Percentiles rank a stretch among this genome's conserved stretches.
phyloP scores from a whole-genome alignment of 2,113 vertebrate species.

The Cervus canadensis region DNA sequence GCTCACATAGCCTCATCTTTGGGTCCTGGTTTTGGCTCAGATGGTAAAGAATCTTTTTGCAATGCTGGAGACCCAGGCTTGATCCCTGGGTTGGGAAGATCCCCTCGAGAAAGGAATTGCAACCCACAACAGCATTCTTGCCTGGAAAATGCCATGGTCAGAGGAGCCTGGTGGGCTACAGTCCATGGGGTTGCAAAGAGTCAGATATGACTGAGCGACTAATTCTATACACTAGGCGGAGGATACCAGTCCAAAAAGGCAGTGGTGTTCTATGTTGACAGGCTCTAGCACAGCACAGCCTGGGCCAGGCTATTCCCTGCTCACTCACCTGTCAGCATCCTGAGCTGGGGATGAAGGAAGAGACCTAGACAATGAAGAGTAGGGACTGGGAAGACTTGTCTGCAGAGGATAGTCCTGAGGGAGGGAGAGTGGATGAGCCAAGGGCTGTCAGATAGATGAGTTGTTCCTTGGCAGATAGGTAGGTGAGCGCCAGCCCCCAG shows the following conservation, averaged over 20 bases:
- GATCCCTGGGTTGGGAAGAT: background rate
- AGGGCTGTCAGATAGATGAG: background rate
- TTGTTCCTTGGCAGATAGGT: background rate
- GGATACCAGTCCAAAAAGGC: background rate
- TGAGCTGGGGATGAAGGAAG: background rate
- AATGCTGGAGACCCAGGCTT: background rate
- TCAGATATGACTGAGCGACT: accelerated
- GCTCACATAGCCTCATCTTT: background rate
- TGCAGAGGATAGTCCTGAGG: background rate
- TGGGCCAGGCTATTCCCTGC: background rate
- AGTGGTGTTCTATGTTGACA: background rate
- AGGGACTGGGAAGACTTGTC: background rate
- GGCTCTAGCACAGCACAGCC: background rate
- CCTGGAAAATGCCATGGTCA: background rate
- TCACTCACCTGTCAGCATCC: background rate
- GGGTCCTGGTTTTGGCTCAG: background rate
- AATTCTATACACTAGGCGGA: background rate
- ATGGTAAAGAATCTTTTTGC: background rate
- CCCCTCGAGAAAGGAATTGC: background rate
- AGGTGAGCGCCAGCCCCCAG: background rate
- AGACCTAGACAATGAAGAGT: background rate
- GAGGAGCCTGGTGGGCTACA: background rate
- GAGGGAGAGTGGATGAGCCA: background rate
- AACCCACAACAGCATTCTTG: background rate
- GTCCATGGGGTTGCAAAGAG: background rate